Conservation (phyloP, 92 coral and sea anemone genomes). For the Paramuricea clavata region DNA sequence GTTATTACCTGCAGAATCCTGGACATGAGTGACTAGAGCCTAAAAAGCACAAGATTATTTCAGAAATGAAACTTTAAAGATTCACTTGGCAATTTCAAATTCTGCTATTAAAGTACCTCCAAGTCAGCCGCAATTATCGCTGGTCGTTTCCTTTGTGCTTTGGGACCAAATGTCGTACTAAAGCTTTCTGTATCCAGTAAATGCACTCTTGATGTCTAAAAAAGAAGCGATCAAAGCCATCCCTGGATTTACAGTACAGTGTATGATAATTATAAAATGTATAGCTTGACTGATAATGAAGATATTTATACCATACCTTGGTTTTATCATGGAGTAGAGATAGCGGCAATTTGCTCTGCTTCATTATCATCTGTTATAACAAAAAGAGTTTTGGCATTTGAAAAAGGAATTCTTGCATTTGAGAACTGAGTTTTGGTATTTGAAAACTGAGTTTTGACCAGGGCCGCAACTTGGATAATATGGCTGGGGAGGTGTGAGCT, state of each 20-base stretch:
- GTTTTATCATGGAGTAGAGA: slow-evolving; percentile 91
- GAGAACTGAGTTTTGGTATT: too few relatives aligned
- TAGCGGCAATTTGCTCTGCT: slow-evolving; percentile 84
- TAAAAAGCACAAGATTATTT: slow-evolving; percentile 18
- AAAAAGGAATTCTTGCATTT: too few relatives aligned
- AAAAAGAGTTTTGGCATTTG: too few relatives aligned
- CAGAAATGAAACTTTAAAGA: neutral
- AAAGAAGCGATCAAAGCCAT: neutral
- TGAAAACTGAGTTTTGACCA: too few relatives aligned
- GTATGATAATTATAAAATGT: too few relatives aligned
- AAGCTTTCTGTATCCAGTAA: slow-evolving; percentile 92
- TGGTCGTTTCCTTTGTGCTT: slow-evolving; percentile 95
- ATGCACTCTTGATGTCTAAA: slow-evolving; percentile 91
- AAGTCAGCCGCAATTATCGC: slow-evolving; percentile 78
- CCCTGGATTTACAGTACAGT: neutral
- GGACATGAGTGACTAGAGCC: slow-evolving; percentile 82
- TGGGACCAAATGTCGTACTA: slow-evolving; percentile 94
- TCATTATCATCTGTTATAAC: slow-evolving; percentile 84
- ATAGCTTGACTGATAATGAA: too few relatives aligned
- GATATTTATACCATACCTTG: slow-evolving; percentile 57
- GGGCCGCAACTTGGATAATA: too few relatives aligned
- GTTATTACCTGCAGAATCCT: slow-evolving; percentile 76
- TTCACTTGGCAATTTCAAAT: too few relatives aligned
- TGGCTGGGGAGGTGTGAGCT: too few relatives aligned
- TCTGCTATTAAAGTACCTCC: slow-evolving; percentile 58